These are phyloP conservation scores for Melospiza georgiana DNA, from an alignment of 2,113 vertebrate species.

Conservation along the genomic window DNA sequence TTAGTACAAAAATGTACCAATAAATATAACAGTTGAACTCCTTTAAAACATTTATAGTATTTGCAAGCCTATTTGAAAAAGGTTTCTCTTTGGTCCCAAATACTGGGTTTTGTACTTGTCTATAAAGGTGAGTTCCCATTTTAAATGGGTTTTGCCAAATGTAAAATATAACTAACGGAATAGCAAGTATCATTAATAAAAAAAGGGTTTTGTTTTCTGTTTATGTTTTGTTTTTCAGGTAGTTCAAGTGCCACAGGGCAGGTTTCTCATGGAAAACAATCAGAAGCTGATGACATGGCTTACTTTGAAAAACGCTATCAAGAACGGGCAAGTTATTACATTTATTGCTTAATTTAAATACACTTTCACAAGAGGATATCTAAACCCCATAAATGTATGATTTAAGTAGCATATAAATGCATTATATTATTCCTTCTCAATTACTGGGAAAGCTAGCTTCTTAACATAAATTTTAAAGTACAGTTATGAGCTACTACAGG, in stretches of 20 bases:
- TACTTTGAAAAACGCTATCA: constrained; percentile 80
- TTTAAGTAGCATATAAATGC: neutral
- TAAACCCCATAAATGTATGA: neutral
- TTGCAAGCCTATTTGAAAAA: neutral
- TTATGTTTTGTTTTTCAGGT: constrained; percentile 25
- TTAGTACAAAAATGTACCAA: neutral
- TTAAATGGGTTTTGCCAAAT: neutral
- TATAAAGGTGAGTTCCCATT: neutral
- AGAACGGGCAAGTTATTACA: constrained; percentile 69
- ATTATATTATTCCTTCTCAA: neutral
- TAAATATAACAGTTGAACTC: neutral
- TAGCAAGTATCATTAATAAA: neutral
- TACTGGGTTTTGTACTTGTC: neutral
- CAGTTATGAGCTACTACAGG: neutral
- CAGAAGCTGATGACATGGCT: constrained; percentile 77
- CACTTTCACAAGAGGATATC: neutral
- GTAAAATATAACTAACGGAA: neutral
- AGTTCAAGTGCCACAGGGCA: constrained; percentile 42
- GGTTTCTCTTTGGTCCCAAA: neutral
- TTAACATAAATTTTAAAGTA: neutral
- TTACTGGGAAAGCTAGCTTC: neutral
- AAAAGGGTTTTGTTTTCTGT: neutral
- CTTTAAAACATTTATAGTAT: neutral
- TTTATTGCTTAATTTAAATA: neutral
- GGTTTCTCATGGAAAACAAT: constrained; percentile 48